Base-by-base conservation (phyloP, 2,797 vertebrate species). In the Borostomias antarcticus region DNA sequence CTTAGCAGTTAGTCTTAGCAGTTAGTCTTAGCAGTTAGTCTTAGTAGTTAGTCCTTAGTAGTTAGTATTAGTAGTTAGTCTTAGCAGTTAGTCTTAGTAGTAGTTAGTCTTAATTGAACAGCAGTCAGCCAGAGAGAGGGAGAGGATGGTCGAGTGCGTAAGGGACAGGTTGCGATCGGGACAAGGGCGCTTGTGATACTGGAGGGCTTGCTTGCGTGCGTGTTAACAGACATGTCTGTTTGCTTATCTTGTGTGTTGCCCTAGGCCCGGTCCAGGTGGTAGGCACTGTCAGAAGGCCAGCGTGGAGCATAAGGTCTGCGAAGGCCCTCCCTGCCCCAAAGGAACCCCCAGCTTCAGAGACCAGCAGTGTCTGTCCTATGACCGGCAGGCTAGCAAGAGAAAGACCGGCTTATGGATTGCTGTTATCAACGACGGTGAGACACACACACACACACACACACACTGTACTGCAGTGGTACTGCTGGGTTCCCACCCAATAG, bases 281-380 rank as follows among this genome's bases (percentile, higher is more conserved):
- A 91, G 86, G 32, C 91, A 93, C 78, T 99, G 97, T 80, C 89
- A 81, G 21, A 94, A 92, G 25, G 79, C 91, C 85, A 98, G 89
- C 0, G 97, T 99, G 79, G 96, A 98, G 73, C 97, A 99, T 68
- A 94, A 93, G 0, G 94, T 92, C 43, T 99, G 97, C 33, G 96
- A 99, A 75, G 93, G 93, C 58, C 73, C 83, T 28, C 94, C 94
- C 8, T 98, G 96, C 82, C 91, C 94, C 30, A 96, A 96, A 71
- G 96, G 96, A 1, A 64, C 88, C 13, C 93, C 95, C 25, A 94
- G 91, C 80, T 98, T 98, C 88, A 93, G 97, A 66, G 96, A 99
- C 83, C 95, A 96, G 68, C 97, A 99, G 84, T 99, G 97, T 88
- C 92, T 96, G 79, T 92, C 94, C 23, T 92, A 94, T 0, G 93